These are phyloP conservation scores for Anser brachyrhynchus DNA, from an alignment of 2,113 vertebrate genomes.

Conservation along the genomic window DNA sequence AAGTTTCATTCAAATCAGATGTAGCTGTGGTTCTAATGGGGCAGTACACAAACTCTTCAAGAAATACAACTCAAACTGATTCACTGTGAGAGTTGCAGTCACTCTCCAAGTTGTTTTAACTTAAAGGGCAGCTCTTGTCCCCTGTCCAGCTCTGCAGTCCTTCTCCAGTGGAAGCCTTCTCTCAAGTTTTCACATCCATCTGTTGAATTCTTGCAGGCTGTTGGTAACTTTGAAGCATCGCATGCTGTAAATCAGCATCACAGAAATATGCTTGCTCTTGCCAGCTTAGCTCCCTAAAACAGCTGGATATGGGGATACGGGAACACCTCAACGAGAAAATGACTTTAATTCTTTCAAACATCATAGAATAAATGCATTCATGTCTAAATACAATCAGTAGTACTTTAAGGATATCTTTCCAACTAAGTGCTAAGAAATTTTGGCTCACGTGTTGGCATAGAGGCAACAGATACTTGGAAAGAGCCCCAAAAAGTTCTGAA, in stretches of 20 bases:
- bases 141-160: neutral
- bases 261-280: neutral
- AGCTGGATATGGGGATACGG: neutral
- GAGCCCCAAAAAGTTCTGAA: neutral
- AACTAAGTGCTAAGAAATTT: neutral
- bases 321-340: neutral
- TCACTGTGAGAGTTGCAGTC: neutral
- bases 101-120: neutral
- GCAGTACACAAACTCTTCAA: neutral
- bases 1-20: slow-evolving; percentile 80
- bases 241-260: neutral
- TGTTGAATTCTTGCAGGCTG: neutral
- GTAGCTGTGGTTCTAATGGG: slow-evolving; percentile 59
- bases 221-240: neutral
- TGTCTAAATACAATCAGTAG: neutral
- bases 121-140: neutral
- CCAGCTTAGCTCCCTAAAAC: neutral
- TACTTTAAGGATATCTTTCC: neutral
- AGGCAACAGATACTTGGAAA: neutral
- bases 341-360: neutral
- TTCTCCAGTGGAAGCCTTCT: neutral
- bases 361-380: neutral
- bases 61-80: neutral
- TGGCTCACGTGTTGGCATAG: neutral
- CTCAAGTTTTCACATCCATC: neutral